Evolutionary conservation across 2,888 invertebrate genomes (phyloP).

Genomic region (Chironomus tentans): DNA sequence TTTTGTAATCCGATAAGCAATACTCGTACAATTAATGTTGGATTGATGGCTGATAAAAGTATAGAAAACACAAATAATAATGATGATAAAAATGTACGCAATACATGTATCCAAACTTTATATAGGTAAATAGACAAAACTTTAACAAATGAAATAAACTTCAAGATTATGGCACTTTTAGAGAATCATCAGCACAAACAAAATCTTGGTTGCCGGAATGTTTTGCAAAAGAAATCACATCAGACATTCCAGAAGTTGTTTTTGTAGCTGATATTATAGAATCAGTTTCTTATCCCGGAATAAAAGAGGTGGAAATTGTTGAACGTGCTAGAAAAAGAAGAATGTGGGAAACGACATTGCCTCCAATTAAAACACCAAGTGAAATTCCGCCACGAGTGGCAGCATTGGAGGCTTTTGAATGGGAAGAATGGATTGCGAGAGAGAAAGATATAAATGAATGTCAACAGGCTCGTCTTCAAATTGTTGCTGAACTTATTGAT

Average conservation of each 20-base stretch:
- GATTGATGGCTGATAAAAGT: conserved; percentile 4
- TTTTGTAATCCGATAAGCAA: conserved; percentile 27
- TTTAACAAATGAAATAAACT: neutral
- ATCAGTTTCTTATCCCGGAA: conserved; percentile 57
- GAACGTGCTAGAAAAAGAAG: conserved; percentile 58
- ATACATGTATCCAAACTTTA: conserved; percentile 26
- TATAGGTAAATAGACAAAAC: conserved; percentile 15
- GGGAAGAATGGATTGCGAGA: conserved; percentile 73
- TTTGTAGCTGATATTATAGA: conserved; percentile 35
- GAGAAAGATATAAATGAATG: conserved; percentile 69
- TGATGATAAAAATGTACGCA: neutral
- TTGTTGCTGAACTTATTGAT: conserved; percentile 48
- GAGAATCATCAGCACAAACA: conserved; percentile 70
- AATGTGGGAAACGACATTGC: conserved; percentile 52
- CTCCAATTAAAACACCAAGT: conserved; percentile 45
- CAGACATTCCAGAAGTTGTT: conserved; percentile 36
- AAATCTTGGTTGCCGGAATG: conserved; percentile 61
- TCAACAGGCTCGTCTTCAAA: conserved; percentile 55
- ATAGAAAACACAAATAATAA: neutral
- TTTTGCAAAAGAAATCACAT: conserved; percentile 35
- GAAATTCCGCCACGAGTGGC: conserved; percentile 52
- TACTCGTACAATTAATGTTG: conserved; percentile 7
- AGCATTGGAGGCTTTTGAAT: conserved; percentile 71
- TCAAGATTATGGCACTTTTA: conserved; percentile 30
- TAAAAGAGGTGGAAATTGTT: conserved; percentile 54